Conservation (phyloP, 2,113 vertebrate species). For the Sebastes schlegelii region DNA sequence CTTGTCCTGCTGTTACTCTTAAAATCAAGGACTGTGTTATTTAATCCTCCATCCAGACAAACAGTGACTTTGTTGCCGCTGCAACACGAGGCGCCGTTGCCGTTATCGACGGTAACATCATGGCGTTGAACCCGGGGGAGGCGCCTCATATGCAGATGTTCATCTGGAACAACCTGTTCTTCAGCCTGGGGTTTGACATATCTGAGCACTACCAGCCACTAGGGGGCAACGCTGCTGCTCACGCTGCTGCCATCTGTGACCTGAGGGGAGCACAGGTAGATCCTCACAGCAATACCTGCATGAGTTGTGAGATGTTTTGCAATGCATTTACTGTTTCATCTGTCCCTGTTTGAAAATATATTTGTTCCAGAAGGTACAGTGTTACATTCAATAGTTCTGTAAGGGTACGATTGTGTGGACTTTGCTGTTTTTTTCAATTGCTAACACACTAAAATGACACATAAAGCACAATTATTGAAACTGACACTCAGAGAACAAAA, state of each 20-base stretch:
- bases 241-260: conserved; percentile 90
- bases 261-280: conserved; percentile 89
- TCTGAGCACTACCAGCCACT: conserved; percentile 93
- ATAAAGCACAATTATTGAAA: no score
- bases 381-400: not conserved
- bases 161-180: conserved; percentile 98
- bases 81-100: conserved; percentile 93
- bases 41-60: conserved; percentile 83
- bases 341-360: not conserved
- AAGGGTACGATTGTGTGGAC: not conserved
- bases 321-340: not conserved
- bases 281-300: not conserved
- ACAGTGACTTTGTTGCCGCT: conserved; percentile 94
- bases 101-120: conserved; percentile 93
- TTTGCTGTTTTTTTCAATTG: no score
- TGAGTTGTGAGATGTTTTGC: not conserved
- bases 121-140: conserved; percentile 96
- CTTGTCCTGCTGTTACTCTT: not conserved
- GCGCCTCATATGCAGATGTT: conserved; percentile 96
- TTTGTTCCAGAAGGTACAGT: not conserved
- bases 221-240: conserved; percentile 92
- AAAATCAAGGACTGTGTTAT: not conserved
- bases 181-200: conserved; percentile 94
- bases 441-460: no score
- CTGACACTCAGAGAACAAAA: no score